phyloP scores from a whole-genome alignment of 2,888 invertebrate genomes.

The Eugnorisma glareosa region DNA sequence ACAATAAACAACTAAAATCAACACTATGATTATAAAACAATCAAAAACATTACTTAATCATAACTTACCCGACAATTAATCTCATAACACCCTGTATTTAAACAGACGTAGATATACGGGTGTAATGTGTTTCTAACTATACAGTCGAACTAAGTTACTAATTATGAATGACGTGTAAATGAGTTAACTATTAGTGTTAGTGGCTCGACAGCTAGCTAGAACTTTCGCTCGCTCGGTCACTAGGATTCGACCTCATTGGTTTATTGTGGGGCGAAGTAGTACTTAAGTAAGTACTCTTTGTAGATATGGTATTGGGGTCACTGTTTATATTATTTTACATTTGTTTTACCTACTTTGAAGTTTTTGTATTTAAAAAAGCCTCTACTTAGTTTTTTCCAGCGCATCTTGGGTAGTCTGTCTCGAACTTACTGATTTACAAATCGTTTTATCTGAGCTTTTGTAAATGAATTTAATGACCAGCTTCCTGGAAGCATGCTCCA shows the following conservation, averaged over 20 bases:
- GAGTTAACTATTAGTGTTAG: slow-evolving; percentile 57
- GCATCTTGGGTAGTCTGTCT: neutral
- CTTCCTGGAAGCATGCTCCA: neutral
- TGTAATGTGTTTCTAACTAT: slow-evolving; percentile 39
- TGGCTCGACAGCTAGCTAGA: slow-evolving; percentile 33
- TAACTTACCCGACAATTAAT: slow-evolving; percentile 28
- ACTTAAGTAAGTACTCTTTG: slow-evolving; percentile 26
- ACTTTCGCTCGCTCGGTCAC: slow-evolving; percentile 60
- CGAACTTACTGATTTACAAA: neutral
- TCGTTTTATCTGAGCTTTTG: too few species aligned
- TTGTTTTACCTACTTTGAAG: neutral
- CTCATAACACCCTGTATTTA: slow-evolving; percentile 35
- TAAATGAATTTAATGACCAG: neutral
- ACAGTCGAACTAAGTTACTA: slow-evolving; percentile 35
- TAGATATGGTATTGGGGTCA: slow-evolving; percentile 23
- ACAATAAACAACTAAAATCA: slow-evolving; percentile 13
- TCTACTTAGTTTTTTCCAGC: neutral
- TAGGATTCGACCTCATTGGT: slow-evolving; percentile 55
- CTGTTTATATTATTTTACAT: neutral
- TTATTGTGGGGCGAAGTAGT: slow-evolving; percentile 7
- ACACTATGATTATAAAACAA: slow-evolving; percentile 41
- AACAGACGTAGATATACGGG: slow-evolving; percentile 34
- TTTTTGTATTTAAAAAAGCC: neutral
- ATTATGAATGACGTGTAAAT: slow-evolving; percentile 58
- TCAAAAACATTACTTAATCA: slow-evolving; percentile 28